phyloP scores from a whole-genome alignment of 2,113 vertebrate species.

The Fregetta grallaria region DNA sequence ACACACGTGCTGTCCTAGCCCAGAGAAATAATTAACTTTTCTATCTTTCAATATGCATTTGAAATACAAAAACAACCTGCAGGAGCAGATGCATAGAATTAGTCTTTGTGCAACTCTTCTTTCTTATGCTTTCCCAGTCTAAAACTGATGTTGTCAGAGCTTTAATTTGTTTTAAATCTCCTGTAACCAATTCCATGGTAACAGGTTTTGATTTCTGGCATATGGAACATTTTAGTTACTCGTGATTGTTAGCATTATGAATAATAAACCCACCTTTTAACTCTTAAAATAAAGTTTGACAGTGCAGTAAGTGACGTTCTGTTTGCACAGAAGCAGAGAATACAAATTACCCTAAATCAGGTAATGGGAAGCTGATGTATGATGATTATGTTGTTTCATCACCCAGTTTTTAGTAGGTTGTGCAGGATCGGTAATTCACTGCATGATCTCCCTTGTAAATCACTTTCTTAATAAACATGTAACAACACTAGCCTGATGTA shows the following conservation, averaged over 20 bases:
- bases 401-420: background rate
- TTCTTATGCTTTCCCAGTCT: conserved; percentile 14
- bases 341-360: conserved; percentile 63
- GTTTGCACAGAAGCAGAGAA: conserved; percentile 54
- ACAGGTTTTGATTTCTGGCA: conserved; percentile 54
- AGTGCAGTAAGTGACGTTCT: conserved; percentile 45
- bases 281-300: conserved; percentile 62
- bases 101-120: conserved; percentile 1
- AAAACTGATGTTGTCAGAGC: conserved; percentile 32
- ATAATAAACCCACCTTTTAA: conserved; percentile 63
- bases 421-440: conserved; percentile 23
- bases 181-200: conserved; percentile 46
- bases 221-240: conserved; percentile 55
- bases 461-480: conserved; percentile 60
- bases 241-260: conserved; percentile 34
- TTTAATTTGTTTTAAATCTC: conserved; percentile 65
- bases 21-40: background rate
- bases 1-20: background rate
- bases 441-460: conserved; percentile 47
- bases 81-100: conserved; percentile 9
- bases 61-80: conserved; percentile 40
- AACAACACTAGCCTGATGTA: conserved; percentile 37
- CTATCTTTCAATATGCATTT: background rate
- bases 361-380: conserved; percentile 53
- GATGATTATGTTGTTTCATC: conserved; percentile 43